A percentile compares a stretch with the other conserved stretches of the same genome.
Evolutionary conservation across 2,113 vertebrate genomes (phyloP).

Genomic region (Natator depressus): DNA sequence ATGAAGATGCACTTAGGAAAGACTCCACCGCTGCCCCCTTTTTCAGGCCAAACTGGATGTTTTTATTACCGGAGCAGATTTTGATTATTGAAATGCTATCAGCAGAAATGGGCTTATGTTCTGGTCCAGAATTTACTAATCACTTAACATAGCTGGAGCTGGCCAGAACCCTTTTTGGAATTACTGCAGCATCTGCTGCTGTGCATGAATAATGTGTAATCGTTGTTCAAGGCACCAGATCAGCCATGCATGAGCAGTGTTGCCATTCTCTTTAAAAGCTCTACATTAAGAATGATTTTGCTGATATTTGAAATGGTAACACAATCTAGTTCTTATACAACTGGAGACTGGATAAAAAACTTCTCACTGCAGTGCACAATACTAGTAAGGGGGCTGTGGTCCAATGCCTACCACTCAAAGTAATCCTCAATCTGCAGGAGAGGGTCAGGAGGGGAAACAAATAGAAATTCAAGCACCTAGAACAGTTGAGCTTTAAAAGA

Average conservation of each 20-base stretch:
- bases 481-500: not conserved
- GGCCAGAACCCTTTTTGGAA: not conserved
- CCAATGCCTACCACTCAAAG: not conserved
- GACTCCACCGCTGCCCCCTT: not conserved
- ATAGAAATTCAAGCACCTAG: not conserved
- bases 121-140: not conserved
- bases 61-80: not conserved
- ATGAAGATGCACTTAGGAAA: not conserved
- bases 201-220: not conserved
- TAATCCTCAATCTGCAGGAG: not conserved
- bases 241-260: not conserved
- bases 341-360: not conserved
- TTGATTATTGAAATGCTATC: not conserved
- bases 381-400: not conserved
- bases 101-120: not conserved
- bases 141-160: not conserved
- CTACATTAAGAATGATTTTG: not conserved
- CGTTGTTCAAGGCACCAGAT: not conserved
- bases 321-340: not conserved
- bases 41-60: not conserved
- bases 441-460: not conserved
- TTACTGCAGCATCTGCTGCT: not conserved
- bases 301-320: not conserved
- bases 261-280: not conserved
- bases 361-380: not conserved